Percentiles rank a stretch among this genome's conserved stretches.
Conservation (phyloP, 2,888 invertebrate genomes). For the Lepidochrysops patricia region DNA sequence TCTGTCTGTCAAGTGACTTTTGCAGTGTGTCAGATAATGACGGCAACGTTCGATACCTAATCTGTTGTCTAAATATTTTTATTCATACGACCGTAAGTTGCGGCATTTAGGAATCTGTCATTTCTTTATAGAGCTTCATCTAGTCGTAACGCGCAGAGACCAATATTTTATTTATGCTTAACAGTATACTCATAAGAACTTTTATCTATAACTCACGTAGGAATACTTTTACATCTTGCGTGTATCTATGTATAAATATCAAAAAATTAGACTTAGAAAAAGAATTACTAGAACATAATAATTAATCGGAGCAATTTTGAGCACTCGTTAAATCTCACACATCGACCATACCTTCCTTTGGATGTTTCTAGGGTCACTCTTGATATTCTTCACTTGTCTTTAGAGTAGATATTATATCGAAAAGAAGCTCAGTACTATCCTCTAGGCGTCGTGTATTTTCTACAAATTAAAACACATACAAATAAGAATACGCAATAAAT, state of each 20-base stretch:
- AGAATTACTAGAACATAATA: constrained; percentile 71
- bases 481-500: background rate
- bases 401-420: constrained; percentile 67
- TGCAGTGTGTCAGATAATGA: too few species aligned
- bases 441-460: background rate
- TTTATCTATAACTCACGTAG: constrained; percentile 20
- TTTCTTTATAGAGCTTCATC: too few species aligned
- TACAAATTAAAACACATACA: background rate
- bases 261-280: constrained; percentile 66
- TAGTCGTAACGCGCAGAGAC: too few species aligned
- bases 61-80: too few species aligned
- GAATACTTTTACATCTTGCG: constrained; percentile 36
- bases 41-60: too few species aligned
- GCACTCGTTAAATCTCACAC: constrained; percentile 74
- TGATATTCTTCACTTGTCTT: constrained; percentile 57
- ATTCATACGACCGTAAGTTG: too few species aligned
- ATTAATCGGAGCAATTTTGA: constrained; percentile 68
- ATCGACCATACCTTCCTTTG: constrained; percentile 67
- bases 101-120: too few species aligned
- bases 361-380: constrained; percentile 56
- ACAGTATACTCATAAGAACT: constrained; percentile 13
- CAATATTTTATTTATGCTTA: too few species aligned
- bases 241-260: constrained; percentile 60
- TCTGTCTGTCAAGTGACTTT: too few species aligned
- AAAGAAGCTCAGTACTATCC: constrained; percentile 45